phyloP scores from a whole-genome alignment of 2,113 vertebrate genomes.

The Chamaea fasciata region DNA sequence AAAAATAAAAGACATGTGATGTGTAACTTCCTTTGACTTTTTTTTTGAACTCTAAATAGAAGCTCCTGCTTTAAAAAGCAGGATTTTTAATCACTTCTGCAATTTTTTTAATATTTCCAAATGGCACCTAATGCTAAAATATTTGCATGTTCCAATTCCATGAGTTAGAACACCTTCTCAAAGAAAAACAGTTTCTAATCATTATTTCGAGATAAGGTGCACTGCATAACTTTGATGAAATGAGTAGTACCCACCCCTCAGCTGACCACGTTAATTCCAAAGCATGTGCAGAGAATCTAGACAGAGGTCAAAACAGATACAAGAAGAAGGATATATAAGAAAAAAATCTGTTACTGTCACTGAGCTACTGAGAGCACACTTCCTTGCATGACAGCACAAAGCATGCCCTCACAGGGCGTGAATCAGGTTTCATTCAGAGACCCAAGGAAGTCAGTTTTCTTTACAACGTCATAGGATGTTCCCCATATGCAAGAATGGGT shows the following conservation, averaged over 20 bases:
- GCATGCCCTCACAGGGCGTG: rapidly evolving
- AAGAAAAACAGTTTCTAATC: neutral
- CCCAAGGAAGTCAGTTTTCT: neutral
- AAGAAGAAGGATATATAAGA: neutral
- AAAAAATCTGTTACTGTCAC: neutral
- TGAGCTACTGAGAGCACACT: neutral
- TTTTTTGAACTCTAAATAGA: conserved; percentile 26
- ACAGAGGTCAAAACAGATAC: neutral
- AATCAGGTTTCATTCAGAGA: neutral
- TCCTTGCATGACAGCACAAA: neutral
- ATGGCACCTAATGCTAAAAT: neutral
- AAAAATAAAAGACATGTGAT: conserved; percentile 46
- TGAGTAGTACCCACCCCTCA: neutral
- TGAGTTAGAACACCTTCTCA: neutral
- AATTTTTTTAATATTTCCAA: neutral
- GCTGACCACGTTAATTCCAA: neutral
- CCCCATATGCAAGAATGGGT: conserved; percentile 22
- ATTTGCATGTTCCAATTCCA: neutral
- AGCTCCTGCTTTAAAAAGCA: neutral
- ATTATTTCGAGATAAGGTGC: neutral
- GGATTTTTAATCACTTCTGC: neutral
- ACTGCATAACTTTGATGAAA: neutral
- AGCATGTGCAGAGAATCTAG: neutral
- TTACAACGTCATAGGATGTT: neutral
- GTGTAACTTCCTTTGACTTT: conserved; percentile 21